These are phyloP conservation scores for Ormia ochracea DNA, from an alignment of 2,888 invertebrate genomes.

Conservation along the genomic window DNA sequence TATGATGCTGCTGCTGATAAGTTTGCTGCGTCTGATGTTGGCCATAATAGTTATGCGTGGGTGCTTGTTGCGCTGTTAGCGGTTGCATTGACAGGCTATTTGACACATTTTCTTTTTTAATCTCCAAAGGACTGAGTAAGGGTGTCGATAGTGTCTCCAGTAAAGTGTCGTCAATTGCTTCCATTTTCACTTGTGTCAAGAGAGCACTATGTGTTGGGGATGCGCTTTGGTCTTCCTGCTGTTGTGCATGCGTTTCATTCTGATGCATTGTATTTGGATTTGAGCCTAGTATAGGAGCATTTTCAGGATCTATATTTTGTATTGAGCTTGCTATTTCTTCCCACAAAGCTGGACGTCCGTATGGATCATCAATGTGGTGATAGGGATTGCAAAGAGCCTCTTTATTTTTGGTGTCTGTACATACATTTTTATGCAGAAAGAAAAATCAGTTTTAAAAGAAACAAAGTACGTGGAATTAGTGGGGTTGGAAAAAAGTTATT, in stretches of 20 bases:
- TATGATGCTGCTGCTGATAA: constrained; percentile 68
- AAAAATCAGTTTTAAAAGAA: background rate
- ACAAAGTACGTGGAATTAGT: background rate
- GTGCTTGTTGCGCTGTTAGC: constrained; percentile 68
- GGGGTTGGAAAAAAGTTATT: background rate
- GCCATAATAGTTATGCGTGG: constrained; percentile 66
- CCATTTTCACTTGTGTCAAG: constrained; percentile 84
- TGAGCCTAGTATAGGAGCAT: constrained; percentile 89
- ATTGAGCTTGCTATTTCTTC: constrained; percentile 94
- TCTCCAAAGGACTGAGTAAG: constrained; percentile 86
- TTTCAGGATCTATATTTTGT: constrained; percentile 92
- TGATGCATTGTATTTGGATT: constrained; percentile 58
- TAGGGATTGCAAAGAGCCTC: constrained; percentile 74
- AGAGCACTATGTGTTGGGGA: constrained; percentile 39
- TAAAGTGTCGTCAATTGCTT: constrained; percentile 83
- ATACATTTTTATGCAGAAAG: no score
- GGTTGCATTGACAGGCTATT: constrained; percentile 72
- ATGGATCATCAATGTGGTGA: constrained; percentile 84
- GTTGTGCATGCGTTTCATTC: constrained; percentile 73
- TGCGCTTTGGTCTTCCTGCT: constrained; percentile 28
- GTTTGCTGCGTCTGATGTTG: constrained; percentile 69
- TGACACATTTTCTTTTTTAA: constrained; percentile 83
- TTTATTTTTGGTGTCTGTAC: constrained; percentile 76
- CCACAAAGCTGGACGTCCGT: constrained; percentile 91
- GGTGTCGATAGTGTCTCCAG: constrained; percentile 83